Evolutionary conservation across 2,888 invertebrate genomes (phyloP), one percentile per base, ranked within the genome.

Genomic region (Scaptomyza caliginosa): DNA sequence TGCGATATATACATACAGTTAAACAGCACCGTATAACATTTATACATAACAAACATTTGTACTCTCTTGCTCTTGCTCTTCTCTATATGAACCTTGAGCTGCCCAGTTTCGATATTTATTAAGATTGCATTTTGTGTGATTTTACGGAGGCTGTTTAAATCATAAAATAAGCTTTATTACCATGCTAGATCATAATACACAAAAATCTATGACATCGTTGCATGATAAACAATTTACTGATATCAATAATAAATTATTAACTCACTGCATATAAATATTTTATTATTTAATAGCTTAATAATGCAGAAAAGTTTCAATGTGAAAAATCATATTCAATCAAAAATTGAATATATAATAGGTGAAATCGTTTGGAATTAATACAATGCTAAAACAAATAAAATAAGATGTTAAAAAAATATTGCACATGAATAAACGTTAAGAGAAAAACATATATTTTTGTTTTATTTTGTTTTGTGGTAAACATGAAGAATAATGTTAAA

Each of bases 41-140:
- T 24, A 46, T 30, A 49, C 43, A 64, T 54, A 26, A 48, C 42
- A 64, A 40, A 40, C 52, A 52, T 26, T 40, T 8, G 16, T 19
- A 19, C 38, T 36, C 26, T 24, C 40, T 11, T n/a, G n/a, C 24
- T 10, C 21, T 32, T 17, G 17, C 11, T 32, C 6, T 21, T 6
- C 5, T 34, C 13, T 34, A 0, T 63, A 52, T 52, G 64, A 34
- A 24, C 50, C 40, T 42, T 42, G 34, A 38, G 63, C 34, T 40
- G 64, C 28, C 23, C 23, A 17, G 16, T 51, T 16, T 40, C 46
- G 11, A 43, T 52, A 63, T 64, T 64, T 64, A 64, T 64, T 52
- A 40, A 54, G 42, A 64, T 64, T 64, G 52, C 64, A 42, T 64
- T 52, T 54, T 48, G 34, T 54, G 42, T 43, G 30, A 48, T 64